These are phyloP conservation scores for Conger conger DNA, from an alignment of 2,113 vertebrate genomes.

Conservation along the genomic window DNA sequence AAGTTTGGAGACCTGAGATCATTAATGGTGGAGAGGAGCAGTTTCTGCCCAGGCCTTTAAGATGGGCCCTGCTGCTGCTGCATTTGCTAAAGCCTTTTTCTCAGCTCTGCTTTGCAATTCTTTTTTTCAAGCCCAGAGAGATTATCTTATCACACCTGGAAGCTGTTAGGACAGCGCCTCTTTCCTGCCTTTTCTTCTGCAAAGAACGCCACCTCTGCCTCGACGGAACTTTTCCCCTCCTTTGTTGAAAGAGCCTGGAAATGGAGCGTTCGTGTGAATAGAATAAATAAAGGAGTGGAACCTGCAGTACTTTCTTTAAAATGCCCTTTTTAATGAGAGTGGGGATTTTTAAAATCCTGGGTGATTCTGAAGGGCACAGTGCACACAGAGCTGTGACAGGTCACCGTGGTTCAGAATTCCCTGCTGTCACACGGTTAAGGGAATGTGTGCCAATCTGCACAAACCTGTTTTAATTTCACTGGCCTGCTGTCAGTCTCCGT, in stretches of 20 bases:
- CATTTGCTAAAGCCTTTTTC: conserved; percentile 21
- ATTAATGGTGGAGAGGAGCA: conserved; percentile 22
- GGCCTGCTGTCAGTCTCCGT: neutral
- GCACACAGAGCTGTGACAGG: neutral
- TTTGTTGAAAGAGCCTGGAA: conserved; percentile 12
- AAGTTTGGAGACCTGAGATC: conserved; percentile 13
- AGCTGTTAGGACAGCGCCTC: conserved; percentile 25
- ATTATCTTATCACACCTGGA: conserved; percentile 28
- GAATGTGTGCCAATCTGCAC: neutral
- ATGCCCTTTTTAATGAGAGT: neutral
- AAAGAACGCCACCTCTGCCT: conserved; percentile 7
- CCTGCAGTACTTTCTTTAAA: neutral
- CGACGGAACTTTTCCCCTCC: neutral
- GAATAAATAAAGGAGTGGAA: conserved; percentile 17
- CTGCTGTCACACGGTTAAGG: neutral
- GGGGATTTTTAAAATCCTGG: conserved; percentile 4
- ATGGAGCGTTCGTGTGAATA: conserved; percentile 22
- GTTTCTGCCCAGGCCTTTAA: neutral
- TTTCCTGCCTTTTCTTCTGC: conserved; percentile 11
- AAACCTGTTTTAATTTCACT: neutral
- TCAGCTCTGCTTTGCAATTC: conserved; percentile 21
- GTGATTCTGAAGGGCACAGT: neutral
- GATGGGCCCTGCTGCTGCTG: neutral
- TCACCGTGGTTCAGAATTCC: neutral
- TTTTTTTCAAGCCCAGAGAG: conserved; percentile 15